A percentile compares a stretch with the other conserved stretches of the same genome.
These are phyloP conservation scores for Oryzias dopingdopingensis DNA, from an alignment of 2,797 vertebrate species.

Conservation along the genomic window DNA sequence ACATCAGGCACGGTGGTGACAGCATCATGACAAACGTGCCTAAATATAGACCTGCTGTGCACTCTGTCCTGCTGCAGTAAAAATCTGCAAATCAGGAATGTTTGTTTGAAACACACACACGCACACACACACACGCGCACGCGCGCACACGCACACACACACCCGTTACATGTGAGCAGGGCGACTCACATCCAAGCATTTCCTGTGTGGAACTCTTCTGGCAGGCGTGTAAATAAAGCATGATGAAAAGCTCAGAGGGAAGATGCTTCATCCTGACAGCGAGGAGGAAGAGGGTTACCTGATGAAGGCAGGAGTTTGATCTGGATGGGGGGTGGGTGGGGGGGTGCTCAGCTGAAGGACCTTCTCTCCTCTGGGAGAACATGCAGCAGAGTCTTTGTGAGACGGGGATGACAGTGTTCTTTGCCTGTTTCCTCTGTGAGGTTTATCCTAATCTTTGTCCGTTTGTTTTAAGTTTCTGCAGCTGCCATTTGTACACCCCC, in stretches of 20 bases:
- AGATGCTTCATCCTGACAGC: not conserved
- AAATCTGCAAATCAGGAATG: conserved; percentile 92
- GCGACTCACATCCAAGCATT: conserved; percentile 79
- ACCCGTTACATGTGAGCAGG: conserved; percentile 81
- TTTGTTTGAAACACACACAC: conserved; percentile 95
- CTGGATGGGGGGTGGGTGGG: no score
- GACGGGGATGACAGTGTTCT: no score
- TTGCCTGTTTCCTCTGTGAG: not conserved
- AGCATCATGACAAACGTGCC: conserved; percentile 56
- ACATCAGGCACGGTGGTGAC: conserved; percentile 49
- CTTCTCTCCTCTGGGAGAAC: no score
- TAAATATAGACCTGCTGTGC: conserved; percentile 80
- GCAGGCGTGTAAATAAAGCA: conserved; percentile 77
- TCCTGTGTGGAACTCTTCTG: conserved; percentile 75
- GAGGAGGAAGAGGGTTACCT: not conserved
- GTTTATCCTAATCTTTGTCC: not conserved
- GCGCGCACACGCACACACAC: conserved; percentile 92
- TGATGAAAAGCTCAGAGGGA: conserved; percentile 46
- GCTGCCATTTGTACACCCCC: not conserved
- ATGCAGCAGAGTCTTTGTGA: no score
- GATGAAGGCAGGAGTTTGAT: no score
- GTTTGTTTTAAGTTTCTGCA: not conserved
- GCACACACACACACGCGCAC: conserved; percentile 83
- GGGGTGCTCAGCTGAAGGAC: no score
- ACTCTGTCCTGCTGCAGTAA: conserved; percentile 48